Evolutionary conservation across 2,113 vertebrate genomes (phyloP).

Genomic region (Cavia aperea): DNA sequence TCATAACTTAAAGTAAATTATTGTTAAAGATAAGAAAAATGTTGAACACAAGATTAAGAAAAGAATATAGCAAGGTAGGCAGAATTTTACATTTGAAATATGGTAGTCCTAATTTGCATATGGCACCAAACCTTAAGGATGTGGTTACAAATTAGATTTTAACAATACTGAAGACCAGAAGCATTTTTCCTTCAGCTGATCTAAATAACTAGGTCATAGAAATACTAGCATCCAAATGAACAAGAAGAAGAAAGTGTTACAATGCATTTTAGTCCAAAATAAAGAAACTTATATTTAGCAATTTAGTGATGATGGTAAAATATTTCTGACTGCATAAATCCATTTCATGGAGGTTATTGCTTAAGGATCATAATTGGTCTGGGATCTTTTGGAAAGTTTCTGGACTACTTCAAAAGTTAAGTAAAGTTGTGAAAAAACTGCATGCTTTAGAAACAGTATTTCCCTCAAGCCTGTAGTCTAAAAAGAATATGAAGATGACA

Average conservation of each 20-base stretch:
- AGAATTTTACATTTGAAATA: background rate
- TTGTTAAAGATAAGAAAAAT: background rate
- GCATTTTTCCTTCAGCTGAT: background rate
- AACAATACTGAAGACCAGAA: background rate
- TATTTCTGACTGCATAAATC: slow-evolving; percentile 64
- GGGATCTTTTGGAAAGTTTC: slow-evolving; percentile 60
- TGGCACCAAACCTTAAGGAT: background rate
- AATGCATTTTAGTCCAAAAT: slow-evolving; percentile 62
- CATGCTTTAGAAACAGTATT: slow-evolving; percentile 79
- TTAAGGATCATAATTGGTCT: slow-evolving; percentile 72
- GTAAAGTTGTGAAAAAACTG: slow-evolving; percentile 76
- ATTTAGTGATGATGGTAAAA: slow-evolving; percentile 65
- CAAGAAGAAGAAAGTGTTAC: slow-evolving; percentile 61
- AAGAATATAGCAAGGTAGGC: background rate
- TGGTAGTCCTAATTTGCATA: background rate
- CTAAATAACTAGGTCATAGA: background rate
- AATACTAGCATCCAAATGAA: slow-evolving; percentile 24
- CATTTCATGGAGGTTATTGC: slow-evolving; percentile 74
- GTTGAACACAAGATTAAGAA: background rate
- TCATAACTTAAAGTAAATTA: background rate
- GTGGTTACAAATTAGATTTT: background rate
- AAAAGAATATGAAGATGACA: slow-evolving; percentile 69
- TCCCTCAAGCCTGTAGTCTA: slow-evolving; percentile 73
- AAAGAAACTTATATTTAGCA: slow-evolving; percentile 62
- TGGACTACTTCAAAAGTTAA: slow-evolving; percentile 77